These are phyloP conservation scores for Drosophila pectinifera DNA, from an alignment of 1,140 invertebrate genomes.

Conservation along the genomic window DNA sequence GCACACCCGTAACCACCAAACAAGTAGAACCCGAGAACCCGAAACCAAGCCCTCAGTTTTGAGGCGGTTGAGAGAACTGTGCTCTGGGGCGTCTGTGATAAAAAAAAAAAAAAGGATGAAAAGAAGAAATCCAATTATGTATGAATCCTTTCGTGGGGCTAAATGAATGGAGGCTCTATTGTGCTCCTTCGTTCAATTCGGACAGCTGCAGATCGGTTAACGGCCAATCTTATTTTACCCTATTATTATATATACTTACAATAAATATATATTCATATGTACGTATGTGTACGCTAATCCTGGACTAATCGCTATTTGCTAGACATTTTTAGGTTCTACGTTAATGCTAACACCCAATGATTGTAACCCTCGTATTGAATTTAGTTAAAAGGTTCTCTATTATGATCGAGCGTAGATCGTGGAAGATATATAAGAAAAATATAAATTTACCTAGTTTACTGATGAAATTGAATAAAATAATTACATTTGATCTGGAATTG, in stretches of 20 bases:
- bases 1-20: conserved; percentile 17
- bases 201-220: conserved; percentile 20
- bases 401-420: conserved; percentile 12
- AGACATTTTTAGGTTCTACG: neutral
- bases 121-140: neutral
- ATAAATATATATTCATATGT: conserved; percentile 10
- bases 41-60: neutral
- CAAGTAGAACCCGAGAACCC: conserved; percentile 6
- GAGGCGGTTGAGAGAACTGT: neutral
- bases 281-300: neutral
- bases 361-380: neutral
- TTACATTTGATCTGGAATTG: neutral
- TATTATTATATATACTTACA: conserved; percentile 9
- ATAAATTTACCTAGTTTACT: conserved; percentile 19
- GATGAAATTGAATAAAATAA: conserved; percentile 1
- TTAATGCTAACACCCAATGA: conserved; percentile 3
- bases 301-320: conserved; percentile 15
- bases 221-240: conserved; percentile 3
- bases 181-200: conserved; percentile 15
- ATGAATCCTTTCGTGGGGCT: neutral
- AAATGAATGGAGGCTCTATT: conserved; percentile 11
- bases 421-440: conserved; percentile 1
- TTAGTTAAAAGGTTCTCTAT: conserved; percentile 21
- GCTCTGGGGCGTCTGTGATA: conserved; percentile 51
- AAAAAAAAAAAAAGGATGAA: neutral